Evolutionary conservation across 2,797 vertebrate species (phyloP), one percentile per base, ranked within the genome.

Genomic region (Phrynocephalus vlangalii): DNA sequence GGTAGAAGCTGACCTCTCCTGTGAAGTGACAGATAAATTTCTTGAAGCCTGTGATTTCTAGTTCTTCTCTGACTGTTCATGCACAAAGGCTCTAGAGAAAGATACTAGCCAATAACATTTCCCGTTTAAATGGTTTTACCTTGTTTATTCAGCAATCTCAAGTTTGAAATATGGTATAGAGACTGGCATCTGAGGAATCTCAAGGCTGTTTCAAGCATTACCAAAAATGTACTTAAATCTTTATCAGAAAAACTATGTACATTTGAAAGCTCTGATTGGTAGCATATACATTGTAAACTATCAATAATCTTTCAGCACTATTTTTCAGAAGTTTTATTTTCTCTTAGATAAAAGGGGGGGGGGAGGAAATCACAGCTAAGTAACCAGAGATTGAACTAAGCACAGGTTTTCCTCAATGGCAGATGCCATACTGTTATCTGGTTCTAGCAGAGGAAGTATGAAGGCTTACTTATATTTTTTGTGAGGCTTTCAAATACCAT

Each of bases 1-100:
- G 87, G 79, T 85, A 83, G 78, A 81, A 87, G 93, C 82, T 94
- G 95, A 95, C 91, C 93, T 92, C 78, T 78, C 81, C 52, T 88
- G 71, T 86, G 87, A 90, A 86, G 72, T 89, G 93, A 86, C 91
- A 92, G 84, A 92, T 81, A 88, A 71, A 91, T 94, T 93, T 92
- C 77, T 80, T 87, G 78, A 92, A 90, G 87, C 89, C 86, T 79
- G 48, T 76, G 33, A 26, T 91, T 92, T 86, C 89, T 63, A 60
- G 63, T 89, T 87, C 56, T 79, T 90, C 79, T 80, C n/a, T 22
- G 6, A 33, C 13, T 24, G 30, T 80, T 80, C 79, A 63, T 3
- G 22, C 30, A 63, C 52, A 66, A 80, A 79, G n/a, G 26, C 60
- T 79, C 22, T 28, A 63, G 38, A 81, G 60, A 22, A 68, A 5